Conservation (phyloP, 2,888 invertebrate genomes). For the Bombylius discolor region DNA sequence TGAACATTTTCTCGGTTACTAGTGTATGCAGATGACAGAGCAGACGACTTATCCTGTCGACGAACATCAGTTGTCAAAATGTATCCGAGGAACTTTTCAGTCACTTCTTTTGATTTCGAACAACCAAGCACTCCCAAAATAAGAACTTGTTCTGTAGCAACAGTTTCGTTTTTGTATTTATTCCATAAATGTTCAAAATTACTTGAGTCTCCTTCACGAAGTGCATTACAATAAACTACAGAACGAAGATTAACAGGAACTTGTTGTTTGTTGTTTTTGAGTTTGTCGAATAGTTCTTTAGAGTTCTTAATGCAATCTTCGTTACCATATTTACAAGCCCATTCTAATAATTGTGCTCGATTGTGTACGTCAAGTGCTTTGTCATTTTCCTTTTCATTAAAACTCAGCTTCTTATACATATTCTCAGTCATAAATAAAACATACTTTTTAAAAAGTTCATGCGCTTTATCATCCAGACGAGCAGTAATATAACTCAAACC, state of each 20-base stretch:
- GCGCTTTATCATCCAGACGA: constrained; percentile 23
- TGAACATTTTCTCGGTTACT: constrained; percentile 43
- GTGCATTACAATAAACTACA: constrained; percentile 61
- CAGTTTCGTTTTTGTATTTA: constrained; percentile 43
- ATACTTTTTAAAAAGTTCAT: constrained; percentile 27
- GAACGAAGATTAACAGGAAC: constrained; percentile 51
- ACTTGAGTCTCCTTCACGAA: constrained; percentile 44
- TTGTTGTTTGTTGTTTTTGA: constrained; percentile 17
- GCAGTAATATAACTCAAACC: constrained; percentile 32
- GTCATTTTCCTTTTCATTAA: constrained; percentile 34
- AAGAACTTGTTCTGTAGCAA: constrained; percentile 54
- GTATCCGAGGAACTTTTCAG: constrained; percentile 41
- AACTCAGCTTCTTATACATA: constrained; percentile 41
- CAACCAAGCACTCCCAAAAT: constrained; percentile 58
- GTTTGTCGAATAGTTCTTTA: constrained; percentile 29
- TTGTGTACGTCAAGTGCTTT: constrained; percentile 45
- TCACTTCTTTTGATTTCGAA: constrained; percentile 40
- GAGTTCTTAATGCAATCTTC: constrained; percentile 43
- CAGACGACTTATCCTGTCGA: constrained; percentile 28
- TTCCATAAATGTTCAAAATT: constrained; percentile 55
- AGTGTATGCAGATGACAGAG: constrained; percentile 37
- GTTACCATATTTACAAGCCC: constrained; percentile 51
- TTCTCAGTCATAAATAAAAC: constrained; percentile 37
- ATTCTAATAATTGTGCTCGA: constrained; percentile 44
- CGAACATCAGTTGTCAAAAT: constrained; percentile 34